phyloP scores from a whole-genome alignment of 1,140 invertebrate species.

The Antheraea mylitta region DNA sequence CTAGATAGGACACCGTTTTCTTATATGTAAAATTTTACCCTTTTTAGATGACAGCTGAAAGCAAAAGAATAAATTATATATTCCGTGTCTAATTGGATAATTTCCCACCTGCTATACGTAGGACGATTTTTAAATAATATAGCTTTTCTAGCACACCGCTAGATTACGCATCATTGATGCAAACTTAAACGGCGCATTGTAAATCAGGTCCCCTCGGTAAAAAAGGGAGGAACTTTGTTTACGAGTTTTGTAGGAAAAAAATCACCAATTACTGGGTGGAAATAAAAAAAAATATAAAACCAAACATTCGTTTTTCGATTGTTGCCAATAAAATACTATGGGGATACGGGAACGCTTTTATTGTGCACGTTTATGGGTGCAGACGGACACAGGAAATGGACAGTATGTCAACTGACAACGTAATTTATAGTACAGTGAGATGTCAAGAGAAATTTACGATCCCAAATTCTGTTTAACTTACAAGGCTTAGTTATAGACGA shows the following conservation, averaged over 20 bases:
- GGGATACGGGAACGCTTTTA: slow-evolving; percentile 19
- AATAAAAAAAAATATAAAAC: slow-evolving; percentile 16
- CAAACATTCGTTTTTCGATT: slow-evolving; percentile 14
- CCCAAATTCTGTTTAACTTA: background rate
- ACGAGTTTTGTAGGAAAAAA: background rate
- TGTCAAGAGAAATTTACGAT: background rate
- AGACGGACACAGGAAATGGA: background rate
- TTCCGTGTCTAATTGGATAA: too few relatives aligned
- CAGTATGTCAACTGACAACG: background rate
- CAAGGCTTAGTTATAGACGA: too few relatives aligned
- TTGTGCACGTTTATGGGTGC: slow-evolving; percentile 12
- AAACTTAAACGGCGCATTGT: background rate
- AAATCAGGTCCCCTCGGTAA: background rate
- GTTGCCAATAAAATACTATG: slow-evolving; percentile 18
- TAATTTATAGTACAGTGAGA: background rate
- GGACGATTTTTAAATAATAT: background rate
- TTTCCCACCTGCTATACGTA: too few relatives aligned
- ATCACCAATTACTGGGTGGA: background rate
- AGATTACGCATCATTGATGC: background rate
- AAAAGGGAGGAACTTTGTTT: background rate
- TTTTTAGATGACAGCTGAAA: too few relatives aligned
- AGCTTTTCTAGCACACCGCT: background rate
- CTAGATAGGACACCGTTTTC: too few relatives aligned
- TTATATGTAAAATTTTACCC: too few relatives aligned
- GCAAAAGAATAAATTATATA: too few relatives aligned